Evolutionary conservation across 2,797 vertebrate genomes (phyloP).

Genomic region (Enteromius unitaeniatus): DNA sequence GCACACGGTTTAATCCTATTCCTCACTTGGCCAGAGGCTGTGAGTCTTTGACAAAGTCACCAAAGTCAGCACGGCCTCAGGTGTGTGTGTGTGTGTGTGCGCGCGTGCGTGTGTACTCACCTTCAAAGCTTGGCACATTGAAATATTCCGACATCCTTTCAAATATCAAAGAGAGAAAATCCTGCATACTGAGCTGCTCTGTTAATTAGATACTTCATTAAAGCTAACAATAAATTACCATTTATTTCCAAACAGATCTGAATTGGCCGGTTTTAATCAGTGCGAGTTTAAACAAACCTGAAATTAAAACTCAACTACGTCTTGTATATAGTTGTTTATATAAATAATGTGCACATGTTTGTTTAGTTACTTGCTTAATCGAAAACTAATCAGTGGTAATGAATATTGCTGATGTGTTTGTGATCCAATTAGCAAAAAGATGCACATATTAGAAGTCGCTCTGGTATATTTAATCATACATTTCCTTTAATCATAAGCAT

Average conservation of each 20-base stretch:
- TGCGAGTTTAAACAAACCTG: neutral
- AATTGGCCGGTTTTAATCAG: slow-evolving; percentile 3
- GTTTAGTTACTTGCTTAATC: slow-evolving; percentile 7
- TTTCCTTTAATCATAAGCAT: neutral
- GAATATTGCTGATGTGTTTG: neutral
- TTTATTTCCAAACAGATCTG: slow-evolving; percentile 4
- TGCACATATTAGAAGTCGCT: neutral
- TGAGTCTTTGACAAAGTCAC: slow-evolving; percentile 57
- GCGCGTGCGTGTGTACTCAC: slow-evolving; percentile 33
- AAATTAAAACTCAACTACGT: slow-evolving; percentile 18
- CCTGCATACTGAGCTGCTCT: slow-evolving; percentile 25
- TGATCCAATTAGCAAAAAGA: neutral
- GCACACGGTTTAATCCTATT: slow-evolving; percentile 31
- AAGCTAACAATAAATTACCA: slow-evolving; percentile 22
- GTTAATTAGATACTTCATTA: slow-evolving; percentile 45
- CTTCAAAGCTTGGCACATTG: slow-evolving; percentile 43
- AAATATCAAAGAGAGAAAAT: slow-evolving; percentile 46
- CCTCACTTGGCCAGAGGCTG: slow-evolving; percentile 31
- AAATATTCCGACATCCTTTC: slow-evolving; percentile 40
- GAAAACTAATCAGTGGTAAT: neutral
- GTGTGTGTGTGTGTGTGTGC: slow-evolving; percentile 30
- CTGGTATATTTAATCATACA: neutral
- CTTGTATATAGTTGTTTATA: neutral
- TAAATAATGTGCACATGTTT: neutral
- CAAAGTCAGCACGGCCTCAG: slow-evolving; percentile 51